Conservation (phyloP, 1,140 invertebrate species). For the Drosophila bocqueti region DNA sequence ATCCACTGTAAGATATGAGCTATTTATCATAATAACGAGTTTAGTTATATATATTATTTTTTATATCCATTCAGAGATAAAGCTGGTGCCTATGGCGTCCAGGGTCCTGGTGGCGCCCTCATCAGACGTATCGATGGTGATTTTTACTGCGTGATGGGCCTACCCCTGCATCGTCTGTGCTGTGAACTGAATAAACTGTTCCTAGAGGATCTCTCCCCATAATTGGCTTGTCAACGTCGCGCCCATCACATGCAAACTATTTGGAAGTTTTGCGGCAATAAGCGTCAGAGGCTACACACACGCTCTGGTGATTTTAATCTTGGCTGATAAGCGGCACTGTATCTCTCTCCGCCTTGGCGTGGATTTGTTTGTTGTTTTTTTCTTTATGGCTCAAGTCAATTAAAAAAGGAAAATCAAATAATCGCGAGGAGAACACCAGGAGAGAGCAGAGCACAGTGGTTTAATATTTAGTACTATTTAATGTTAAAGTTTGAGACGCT, state of each 20-base stretch:
- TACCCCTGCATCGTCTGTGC: constrained; percentile 93
- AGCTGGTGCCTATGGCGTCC: constrained; percentile 97
- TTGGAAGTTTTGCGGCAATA: constrained; percentile 22
- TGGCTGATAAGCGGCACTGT: constrained; percentile 52
- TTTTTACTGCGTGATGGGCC: constrained; percentile 96
- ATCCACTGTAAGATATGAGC: constrained; percentile 91
- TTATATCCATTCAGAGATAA: constrained; percentile 90
- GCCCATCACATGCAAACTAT: constrained; percentile 22
- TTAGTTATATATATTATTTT: too few relatives aligned
- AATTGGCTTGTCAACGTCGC: constrained; percentile 14
- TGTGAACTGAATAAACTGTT: constrained; percentile 88
- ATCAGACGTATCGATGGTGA: constrained; percentile 95
- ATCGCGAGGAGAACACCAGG: not conserved
- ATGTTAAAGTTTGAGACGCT: not conserved
- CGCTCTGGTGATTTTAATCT: constrained; percentile 33
- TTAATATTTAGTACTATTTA: not conserved
- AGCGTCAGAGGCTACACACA: constrained; percentile 65
- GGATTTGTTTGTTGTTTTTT: constrained; percentile 33
- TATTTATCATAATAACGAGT: not conserved
- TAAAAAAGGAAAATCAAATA: constrained; percentile 52
- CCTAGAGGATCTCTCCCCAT: constrained; percentile 54
- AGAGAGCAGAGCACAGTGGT: constrained; percentile 21
- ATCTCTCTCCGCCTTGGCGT: constrained; percentile 23
- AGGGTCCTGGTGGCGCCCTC: constrained; percentile 94
- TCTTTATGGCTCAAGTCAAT: constrained; percentile 52